These are phyloP conservation scores for Tipula vernalis DNA, from an alignment of 2,888 invertebrate genomes.

Conservation along the genomic window DNA sequence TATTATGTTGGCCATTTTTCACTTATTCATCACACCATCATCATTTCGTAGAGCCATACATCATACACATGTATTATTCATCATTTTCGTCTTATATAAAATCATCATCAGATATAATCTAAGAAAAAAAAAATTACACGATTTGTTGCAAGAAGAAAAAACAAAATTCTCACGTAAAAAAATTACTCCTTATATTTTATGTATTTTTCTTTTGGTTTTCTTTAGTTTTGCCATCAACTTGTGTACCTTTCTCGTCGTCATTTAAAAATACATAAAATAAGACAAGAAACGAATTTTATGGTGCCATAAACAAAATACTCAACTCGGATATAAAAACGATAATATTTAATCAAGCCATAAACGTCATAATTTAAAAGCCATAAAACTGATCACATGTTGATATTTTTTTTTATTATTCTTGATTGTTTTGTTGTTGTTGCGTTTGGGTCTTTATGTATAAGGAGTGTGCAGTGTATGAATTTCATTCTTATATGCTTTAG, in stretches of 20 bases:
- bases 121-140: background rate
- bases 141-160: background rate
- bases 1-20: background rate
- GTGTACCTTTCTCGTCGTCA: background rate
- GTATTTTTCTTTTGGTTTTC: background rate
- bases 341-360: slow-evolving; percentile 11
- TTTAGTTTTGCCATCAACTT: background rate
- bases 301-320: slow-evolving; percentile 11
- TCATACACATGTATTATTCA: background rate
- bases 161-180: background rate
- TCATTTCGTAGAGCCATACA: background rate
- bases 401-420: background rate
- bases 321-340: slow-evolving; percentile 9
- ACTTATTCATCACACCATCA: background rate
- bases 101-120: background rate
- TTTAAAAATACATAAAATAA: background rate
- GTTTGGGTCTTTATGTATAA: background rate
- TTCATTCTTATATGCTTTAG: background rate
- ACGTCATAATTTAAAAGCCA: slow-evolving; percentile 11
- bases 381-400: slow-evolving; percentile 11
- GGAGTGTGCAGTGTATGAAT: background rate
- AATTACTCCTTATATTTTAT: background rate
- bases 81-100: background rate
- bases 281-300: background rate
- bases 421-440: background rate